Evolutionary conservation across 2,888 invertebrate species (phyloP).

Genomic region (Meiosimyza platycephala): DNA sequence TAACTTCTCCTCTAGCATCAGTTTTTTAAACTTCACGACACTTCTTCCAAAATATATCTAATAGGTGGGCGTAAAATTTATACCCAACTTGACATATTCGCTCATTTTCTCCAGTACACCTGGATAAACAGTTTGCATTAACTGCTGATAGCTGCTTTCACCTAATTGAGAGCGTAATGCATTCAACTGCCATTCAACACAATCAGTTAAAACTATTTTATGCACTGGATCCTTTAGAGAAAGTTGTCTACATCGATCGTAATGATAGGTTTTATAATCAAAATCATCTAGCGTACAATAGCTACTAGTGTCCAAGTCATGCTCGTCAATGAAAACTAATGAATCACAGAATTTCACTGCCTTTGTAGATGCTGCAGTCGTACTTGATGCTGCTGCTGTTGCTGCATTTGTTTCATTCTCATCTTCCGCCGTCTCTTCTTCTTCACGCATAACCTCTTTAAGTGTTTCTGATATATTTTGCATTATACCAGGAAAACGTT

Average conservation of each 20-base stretch:
- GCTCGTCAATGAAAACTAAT: constrained; percentile 66
- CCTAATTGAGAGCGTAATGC: constrained; percentile 81
- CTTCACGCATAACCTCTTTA: constrained; percentile 81
- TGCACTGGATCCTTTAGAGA: constrained; percentile 83
- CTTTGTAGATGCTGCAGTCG: constrained; percentile 28
- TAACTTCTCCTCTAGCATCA: neutral
- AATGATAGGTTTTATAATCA: constrained; percentile 77
- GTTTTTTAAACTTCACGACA: too few relatives aligned
- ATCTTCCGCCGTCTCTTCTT: constrained; percentile 69
- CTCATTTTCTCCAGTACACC: constrained; percentile 79
- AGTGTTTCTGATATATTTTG: constrained; percentile 80
- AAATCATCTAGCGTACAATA: constrained; percentile 68
- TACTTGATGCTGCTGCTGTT: constrained; percentile 5
- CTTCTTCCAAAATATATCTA: neutral
- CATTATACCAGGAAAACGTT: constrained; percentile 79
- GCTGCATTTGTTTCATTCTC: neutral
- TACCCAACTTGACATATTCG: constrained; percentile 68
- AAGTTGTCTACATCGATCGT: constrained; percentile 74
- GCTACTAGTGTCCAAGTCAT: constrained; percentile 60
- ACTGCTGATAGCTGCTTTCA: constrained; percentile 77
- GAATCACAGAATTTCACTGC: constrained; percentile 63
- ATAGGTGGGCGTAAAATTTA: constrained; percentile 44
- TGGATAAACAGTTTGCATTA: constrained; percentile 78
- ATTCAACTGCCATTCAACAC: constrained; percentile 77
- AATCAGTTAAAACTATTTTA: constrained; percentile 78